Percentiles rank a stretch among this genome's conserved stretches.
These are phyloP conservation scores for Conus ventricosus DNA, from an alignment of 1,140 invertebrate species.

Conservation along the genomic window DNA sequence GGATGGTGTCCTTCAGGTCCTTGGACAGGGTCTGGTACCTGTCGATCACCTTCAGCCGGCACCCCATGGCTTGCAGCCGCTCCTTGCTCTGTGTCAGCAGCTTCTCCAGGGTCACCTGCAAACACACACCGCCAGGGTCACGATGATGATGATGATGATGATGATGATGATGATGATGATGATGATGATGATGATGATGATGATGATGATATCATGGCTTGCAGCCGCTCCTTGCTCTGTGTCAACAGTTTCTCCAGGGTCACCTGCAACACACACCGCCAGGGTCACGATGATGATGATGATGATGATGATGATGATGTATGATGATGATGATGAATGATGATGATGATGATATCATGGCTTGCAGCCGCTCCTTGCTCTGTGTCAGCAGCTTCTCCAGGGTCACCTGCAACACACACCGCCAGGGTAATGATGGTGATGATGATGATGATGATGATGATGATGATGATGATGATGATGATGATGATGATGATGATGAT, in stretches of 20 bases:
- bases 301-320: too few relatives aligned
- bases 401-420: conserved; percentile 1
- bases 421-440: too few relatives aligned
- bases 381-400: conserved; percentile 62
- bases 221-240: conserved; percentile 59
- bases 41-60: conserved; percentile 63
- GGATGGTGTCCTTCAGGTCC: conserved; percentile 67
- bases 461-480: too few relatives aligned
- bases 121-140: too few relatives aligned
- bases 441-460: too few relatives aligned
- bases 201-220: conserved; percentile 38
- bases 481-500: too few relatives aligned
- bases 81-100: conserved; percentile 62
- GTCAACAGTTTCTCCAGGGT: conserved; percentile 62
- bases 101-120: conserved; percentile 52
- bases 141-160: too few relatives aligned
- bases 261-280: neutral
- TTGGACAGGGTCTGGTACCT: conserved; percentile 67
- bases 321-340: too few relatives aligned
- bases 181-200: too few relatives aligned
- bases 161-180: too few relatives aligned
- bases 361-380: conserved; percentile 58
- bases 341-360: conserved; percentile 40
- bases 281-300: too few relatives aligned
- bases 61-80: conserved; percentile 55